phyloP scores from a whole-genome alignment of 1,140 invertebrate genomes.

The Cryptotermes secundus region DNA sequence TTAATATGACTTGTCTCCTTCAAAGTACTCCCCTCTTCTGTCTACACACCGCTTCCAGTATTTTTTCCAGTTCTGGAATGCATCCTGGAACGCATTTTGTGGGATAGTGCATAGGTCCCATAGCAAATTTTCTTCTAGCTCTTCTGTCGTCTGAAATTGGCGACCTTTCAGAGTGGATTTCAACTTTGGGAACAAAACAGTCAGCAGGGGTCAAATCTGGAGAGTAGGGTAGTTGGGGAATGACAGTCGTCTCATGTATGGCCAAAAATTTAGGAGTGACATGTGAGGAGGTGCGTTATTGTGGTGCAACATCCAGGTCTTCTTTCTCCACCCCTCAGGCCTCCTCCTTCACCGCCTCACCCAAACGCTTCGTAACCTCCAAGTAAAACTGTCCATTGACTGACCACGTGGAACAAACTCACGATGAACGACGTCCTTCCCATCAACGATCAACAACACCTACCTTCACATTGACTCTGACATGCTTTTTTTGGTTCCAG shows the following conservation, averaged over 20 bases:
- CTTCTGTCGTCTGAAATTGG: no score
- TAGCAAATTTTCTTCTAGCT: no score
- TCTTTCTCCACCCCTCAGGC: neutral
- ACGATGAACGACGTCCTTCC: neutral
- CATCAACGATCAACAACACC: neutral
- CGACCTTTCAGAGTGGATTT: no score
- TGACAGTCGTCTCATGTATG: conserved; percentile 22
- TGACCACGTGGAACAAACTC: neutral
- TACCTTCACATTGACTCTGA: neutral
- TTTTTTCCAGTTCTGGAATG: conserved; percentile 24
- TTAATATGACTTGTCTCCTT: conserved; percentile 18
- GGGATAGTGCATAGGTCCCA: no score
- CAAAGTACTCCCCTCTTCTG: neutral
- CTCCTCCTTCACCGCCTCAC: neutral
- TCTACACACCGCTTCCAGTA: conserved; percentile 15
- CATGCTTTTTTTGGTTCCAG: neutral
- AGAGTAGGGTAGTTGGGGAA: conserved; percentile 33
- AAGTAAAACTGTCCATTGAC: neutral
- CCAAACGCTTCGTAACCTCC: neutral
- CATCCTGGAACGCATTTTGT: no score
- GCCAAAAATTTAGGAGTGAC: conserved; percentile 32
- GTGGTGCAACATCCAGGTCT: conserved; percentile 35
- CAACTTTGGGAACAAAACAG: no score
- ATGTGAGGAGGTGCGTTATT: conserved; percentile 36
- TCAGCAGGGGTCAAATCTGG: conserved; percentile 32